These are phyloP conservation scores for Agrotis exclamationis DNA, from an alignment of 2,888 invertebrate species.

Conservation along the genomic window DNA sequence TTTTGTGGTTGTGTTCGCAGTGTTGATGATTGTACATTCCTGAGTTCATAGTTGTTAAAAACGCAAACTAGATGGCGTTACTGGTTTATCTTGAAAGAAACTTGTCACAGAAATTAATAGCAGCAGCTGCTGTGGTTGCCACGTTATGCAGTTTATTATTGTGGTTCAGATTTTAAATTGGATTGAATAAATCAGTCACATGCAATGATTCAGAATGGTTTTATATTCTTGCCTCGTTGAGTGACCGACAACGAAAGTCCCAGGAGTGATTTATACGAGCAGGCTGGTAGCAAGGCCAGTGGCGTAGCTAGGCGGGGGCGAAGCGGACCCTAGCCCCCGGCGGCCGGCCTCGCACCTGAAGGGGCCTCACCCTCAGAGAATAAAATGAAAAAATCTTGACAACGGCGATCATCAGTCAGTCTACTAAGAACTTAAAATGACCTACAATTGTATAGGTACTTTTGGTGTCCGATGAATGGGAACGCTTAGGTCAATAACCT, in stretches of 20 bases:
- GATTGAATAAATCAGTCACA: neutral
- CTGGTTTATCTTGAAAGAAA: neutral
- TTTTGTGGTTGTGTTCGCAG: neutral
- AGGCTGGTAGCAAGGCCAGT: neutral
- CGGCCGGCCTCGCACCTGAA: too few species aligned
- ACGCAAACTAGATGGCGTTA: constrained; percentile 43
- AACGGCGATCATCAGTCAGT: too few species aligned
- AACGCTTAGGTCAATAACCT: too few species aligned
- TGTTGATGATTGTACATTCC: neutral
- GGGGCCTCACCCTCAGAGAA: too few species aligned
- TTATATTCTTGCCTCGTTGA: neutral
- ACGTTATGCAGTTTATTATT: neutral
- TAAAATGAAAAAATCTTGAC: too few species aligned
- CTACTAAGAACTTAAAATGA: too few species aligned
- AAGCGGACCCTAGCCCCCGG: too few species aligned
- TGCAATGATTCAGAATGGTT: constrained; percentile 18
- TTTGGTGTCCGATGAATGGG: too few species aligned
- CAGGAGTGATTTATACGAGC: neutral
- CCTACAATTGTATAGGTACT: too few species aligned
- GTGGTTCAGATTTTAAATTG: neutral
- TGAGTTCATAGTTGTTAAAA: neutral
- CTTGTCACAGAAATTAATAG: neutral
- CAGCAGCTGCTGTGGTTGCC: neutral
- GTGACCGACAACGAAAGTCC: neutral
- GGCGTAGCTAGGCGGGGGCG: too few species aligned